Conservation (phyloP, 2,113 vertebrate genomes). For the Pitta sordida region DNA sequence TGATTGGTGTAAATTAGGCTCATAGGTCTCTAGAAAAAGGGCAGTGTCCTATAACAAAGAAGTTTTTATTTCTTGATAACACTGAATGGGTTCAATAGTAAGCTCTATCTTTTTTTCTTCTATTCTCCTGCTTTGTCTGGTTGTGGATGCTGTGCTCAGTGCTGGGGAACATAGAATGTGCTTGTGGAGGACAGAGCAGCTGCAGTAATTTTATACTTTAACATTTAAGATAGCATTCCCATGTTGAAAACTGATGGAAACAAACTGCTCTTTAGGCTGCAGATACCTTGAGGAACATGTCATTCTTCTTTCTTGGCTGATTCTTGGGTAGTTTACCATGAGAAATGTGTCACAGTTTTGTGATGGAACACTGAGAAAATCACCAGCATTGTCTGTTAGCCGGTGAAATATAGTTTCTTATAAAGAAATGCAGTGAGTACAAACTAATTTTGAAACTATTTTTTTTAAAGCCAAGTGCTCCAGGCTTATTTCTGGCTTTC, state of each 20-base stretch:
- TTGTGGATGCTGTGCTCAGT: not conserved
- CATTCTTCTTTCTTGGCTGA: not conserved
- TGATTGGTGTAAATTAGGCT: not conserved
- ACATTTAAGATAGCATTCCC: not conserved
- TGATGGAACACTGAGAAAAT: not conserved
- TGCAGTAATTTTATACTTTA: not conserved
- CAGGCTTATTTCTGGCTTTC: not conserved
- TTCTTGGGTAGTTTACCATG: not conserved
- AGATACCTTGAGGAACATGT: not conserved
- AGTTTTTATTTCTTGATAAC: not conserved
- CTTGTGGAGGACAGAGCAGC: not conserved
- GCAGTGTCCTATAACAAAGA: not conserved
- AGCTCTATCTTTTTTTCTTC: not conserved
- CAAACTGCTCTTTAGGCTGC: not conserved
- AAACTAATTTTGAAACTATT: not conserved
- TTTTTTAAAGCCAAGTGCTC: not conserved
- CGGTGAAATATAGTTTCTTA: not conserved
- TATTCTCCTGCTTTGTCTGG: not conserved
- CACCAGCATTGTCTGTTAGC: not conserved
- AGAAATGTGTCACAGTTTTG: conserved; percentile 9
- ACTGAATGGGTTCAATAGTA: not conserved
- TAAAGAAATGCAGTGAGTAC: not conserved
- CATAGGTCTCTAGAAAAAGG: not conserved
- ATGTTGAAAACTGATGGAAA: not conserved
- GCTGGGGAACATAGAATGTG: not conserved